Conservation (phyloP, 2,113 vertebrate genomes). For the Tragelaphus scriptus region DNA sequence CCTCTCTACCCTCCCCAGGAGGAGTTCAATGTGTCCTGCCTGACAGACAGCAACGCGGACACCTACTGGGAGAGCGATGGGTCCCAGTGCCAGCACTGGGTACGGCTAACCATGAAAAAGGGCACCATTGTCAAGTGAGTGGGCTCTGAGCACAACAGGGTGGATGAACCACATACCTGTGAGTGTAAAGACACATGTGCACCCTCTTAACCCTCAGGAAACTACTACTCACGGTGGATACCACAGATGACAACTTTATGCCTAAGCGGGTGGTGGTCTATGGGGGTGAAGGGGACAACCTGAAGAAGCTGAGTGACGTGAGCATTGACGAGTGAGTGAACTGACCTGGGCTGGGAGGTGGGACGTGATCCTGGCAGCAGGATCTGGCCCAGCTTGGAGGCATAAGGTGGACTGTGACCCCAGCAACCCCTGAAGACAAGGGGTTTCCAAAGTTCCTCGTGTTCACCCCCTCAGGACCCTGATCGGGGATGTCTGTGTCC, state of each 20-base stretch:
- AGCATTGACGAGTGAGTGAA: constrained; percentile 92
- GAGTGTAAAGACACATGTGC: not conserved
- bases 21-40: constrained; percentile 91
- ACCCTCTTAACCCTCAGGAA: constrained; percentile 80
- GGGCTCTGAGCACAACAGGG: not conserved
- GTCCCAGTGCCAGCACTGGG: constrained; percentile 98
- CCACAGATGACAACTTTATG: constrained; percentile 98
- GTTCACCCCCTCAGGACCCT: constrained; percentile 83
- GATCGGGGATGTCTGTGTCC: constrained; percentile 94
- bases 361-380: not conserved
- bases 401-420: not conserved
- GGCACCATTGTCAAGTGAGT: constrained; percentile 96
- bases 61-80: constrained; percentile 99
- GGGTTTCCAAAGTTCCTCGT: not conserved
- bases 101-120: constrained; percentile 98
- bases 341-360: not conserved
- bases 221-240: constrained; percentile 93
- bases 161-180: not conserved
- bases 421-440: not conserved
- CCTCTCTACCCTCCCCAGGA: constrained; percentile 79
- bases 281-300: constrained; percentile 92
- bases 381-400: not conserved
- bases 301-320: constrained; percentile 94
- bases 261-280: constrained; percentile 92
- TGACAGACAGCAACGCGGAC: constrained; percentile 93